Evolutionary conservation across 2,113 vertebrate genomes (phyloP).

Genomic region (Martes martes): DNA sequence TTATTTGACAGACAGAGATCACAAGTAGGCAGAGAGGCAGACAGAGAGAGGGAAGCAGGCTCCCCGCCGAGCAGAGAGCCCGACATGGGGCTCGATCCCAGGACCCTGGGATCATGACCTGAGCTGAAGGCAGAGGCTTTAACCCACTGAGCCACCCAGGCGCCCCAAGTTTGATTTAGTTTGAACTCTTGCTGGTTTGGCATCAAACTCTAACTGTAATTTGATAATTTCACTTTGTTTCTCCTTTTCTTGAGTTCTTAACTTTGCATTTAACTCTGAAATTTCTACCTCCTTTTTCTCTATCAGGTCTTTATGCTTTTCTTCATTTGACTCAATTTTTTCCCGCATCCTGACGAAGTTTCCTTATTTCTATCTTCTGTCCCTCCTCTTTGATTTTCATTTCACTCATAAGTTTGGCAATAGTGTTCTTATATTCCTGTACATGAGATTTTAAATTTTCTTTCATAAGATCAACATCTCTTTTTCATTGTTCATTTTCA

Average conservation of each 20-base stretch:
- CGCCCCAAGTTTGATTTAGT: slow-evolving; percentile 75
- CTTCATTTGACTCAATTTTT: slow-evolving; percentile 85
- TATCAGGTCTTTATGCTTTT: slow-evolving; percentile 81
- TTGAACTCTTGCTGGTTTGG: slow-evolving; percentile 90
- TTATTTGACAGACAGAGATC: no score
- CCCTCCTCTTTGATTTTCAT: slow-evolving; percentile 82
- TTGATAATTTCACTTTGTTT: slow-evolving; percentile 92
- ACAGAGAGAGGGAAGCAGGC: no score
- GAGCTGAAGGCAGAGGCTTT: no score
- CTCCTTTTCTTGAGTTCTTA: slow-evolving; percentile 90
- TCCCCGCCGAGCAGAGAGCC: no score
- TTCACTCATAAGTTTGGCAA: slow-evolving; percentile 79
- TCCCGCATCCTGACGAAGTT: slow-evolving; percentile 74
- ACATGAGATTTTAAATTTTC: not conserved
- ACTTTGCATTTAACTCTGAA: slow-evolving; percentile 85
- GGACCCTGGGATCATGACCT: no score
- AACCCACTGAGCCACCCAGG: no score
- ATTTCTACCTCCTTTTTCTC: slow-evolving; percentile 86
- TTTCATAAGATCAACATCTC: no score
- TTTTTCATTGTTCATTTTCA: slow-evolving; percentile 48
- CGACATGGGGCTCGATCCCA: no score
- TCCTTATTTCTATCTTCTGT: slow-evolving; percentile 76
- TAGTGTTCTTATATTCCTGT: slow-evolving; percentile 80
- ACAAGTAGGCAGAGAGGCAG: no score
- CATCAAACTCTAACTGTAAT: slow-evolving; percentile 91